Conservation (phyloP, 1,140 invertebrate genomes). For the Polyergus mexicanus region DNA sequence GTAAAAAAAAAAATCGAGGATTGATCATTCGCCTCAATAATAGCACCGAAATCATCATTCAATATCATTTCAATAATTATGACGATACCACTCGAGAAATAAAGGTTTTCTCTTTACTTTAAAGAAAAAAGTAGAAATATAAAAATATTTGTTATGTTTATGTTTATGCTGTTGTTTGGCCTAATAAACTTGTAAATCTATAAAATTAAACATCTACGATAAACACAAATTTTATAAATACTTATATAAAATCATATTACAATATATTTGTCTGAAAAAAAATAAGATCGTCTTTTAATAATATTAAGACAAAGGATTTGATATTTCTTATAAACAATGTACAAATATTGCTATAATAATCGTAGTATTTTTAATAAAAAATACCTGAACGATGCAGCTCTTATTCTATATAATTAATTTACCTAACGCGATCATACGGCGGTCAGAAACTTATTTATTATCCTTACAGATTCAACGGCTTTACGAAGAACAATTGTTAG, state of each 20-base stretch:
- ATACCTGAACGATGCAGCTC: not conserved
- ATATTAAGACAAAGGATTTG: conserved; percentile 2
- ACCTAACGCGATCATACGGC: not conserved
- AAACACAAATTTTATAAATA: no score
- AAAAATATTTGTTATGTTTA: not conserved
- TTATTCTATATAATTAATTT: conserved; percentile 35
- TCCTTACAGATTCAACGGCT: conserved; percentile 66
- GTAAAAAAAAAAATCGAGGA: conserved; percentile 53
- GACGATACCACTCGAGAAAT: not conserved
- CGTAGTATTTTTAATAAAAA: not conserved
- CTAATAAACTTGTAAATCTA: not conserved
- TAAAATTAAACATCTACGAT: not conserved
- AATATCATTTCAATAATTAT: conserved; percentile 11
- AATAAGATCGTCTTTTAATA: not conserved
- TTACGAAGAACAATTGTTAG: conserved; percentile 81
- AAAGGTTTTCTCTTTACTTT: not conserved
- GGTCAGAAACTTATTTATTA: conserved; percentile 85
- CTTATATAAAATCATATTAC: no score
- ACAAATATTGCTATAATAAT: conserved; percentile 9
- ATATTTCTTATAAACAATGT: conserved; percentile 4
- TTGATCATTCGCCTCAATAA: not conserved
- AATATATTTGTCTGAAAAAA: not conserved
- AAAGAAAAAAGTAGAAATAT: not conserved
- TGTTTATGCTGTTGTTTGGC: not conserved
- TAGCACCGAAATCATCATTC: not conserved